Conservation (phyloP, 92 coral and sea anemone genomes). For the Actinernus sp. region DNA sequence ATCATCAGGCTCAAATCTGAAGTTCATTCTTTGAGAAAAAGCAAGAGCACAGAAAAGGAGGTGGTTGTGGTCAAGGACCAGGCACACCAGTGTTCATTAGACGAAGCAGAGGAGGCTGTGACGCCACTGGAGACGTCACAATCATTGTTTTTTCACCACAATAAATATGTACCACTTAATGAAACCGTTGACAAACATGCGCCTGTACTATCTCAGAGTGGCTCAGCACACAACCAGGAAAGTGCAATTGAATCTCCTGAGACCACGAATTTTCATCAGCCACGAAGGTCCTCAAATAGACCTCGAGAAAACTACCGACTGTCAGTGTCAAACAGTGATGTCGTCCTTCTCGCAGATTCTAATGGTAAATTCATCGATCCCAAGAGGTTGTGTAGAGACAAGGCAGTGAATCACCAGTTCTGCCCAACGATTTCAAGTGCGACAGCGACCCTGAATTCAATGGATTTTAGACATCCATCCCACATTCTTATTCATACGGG, state of each 20-base stretch:
- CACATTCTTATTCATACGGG: slow-evolving; percentile 18
- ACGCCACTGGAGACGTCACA: too few relatives aligned
- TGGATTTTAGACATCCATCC: slow-evolving; percentile 8
- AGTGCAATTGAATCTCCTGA: too few relatives aligned
- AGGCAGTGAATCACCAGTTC: background rate
- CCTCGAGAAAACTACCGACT: too few relatives aligned
- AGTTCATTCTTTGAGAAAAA: background rate
- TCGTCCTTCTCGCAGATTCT: slow-evolving; percentile 24
- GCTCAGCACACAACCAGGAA: too few relatives aligned
- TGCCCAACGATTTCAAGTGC: slow-evolving; percentile 10
- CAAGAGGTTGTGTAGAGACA: background rate
- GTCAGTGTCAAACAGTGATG: background rate
- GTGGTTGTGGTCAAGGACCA: background rate
- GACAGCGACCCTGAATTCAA: background rate
- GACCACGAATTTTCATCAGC: too few relatives aligned
- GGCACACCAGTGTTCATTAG: background rate
- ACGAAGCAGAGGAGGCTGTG: too few relatives aligned
- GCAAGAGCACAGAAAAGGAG: background rate
- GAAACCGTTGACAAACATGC: too few relatives aligned
- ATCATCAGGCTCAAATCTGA: slow-evolving; percentile 1
- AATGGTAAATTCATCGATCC: slow-evolving; percentile 39
- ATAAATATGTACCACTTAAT: too few relatives aligned
- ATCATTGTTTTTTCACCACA: too few relatives aligned
- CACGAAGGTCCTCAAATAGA: too few relatives aligned
- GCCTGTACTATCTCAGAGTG: too few relatives aligned